Conservation (phyloP, 2,888 invertebrate genomes). For the Carabus problematicus region DNA sequence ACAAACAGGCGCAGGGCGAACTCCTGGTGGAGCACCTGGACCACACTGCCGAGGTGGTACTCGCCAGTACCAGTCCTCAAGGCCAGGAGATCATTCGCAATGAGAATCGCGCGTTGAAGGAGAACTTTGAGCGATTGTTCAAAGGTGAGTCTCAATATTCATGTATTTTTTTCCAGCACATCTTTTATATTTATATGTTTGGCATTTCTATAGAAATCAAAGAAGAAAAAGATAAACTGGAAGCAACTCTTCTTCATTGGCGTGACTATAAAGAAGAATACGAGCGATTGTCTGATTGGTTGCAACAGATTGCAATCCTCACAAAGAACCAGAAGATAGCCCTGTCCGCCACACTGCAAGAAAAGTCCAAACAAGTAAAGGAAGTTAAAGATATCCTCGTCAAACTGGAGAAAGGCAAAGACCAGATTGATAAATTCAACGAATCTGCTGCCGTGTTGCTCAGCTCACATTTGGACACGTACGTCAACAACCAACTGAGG, state of each 20-base stretch:
- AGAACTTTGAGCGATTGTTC: conserved; percentile 84
- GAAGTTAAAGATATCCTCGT: conserved; percentile 81
- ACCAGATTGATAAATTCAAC: conserved; percentile 84
- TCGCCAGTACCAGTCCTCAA: conserved; percentile 80
- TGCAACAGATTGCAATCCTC: conserved; percentile 89
- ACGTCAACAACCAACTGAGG: conserved; percentile 85
- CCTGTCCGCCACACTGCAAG: conserved; percentile 77
- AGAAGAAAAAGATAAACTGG: conserved; percentile 83
- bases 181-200: neutral
- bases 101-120: conserved; percentile 84
- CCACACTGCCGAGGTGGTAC: conserved; percentile 85
- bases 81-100: conserved; percentile 83
- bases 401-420: conserved; percentile 78
- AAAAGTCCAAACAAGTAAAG: conserved; percentile 84
- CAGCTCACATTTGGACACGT: conserved; percentile 84
- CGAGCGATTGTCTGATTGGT: conserved; percentile 89
- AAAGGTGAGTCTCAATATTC: conserved; percentile 59
- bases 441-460: conserved; percentile 77
- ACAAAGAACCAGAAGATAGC: conserved; percentile 90
- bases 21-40: conserved; percentile 84
- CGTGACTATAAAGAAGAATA: conserved; percentile 92
- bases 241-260: conserved; percentile 83
- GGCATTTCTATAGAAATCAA: conserved; percentile 69
- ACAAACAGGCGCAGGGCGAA: conserved; percentile 91
- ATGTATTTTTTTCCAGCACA: neutral